Base-by-base conservation (phyloP, 1,140 invertebrate genomes). In the Anastrepha ludens region DNA sequence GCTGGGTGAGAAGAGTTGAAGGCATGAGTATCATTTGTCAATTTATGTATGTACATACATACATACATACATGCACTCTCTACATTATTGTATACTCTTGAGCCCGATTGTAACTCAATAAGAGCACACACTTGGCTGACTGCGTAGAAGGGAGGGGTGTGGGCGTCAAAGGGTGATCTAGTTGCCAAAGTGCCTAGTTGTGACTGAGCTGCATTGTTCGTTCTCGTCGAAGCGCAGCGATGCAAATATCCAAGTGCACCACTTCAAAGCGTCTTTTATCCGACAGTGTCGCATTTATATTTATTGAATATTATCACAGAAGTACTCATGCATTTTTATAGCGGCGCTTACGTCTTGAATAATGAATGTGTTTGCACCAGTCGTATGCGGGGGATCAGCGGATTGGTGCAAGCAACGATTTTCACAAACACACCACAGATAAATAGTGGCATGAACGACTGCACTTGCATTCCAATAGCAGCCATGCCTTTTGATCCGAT, bases 211-310 rank as follows among this genome's bases (percentile, higher is more conserved):
- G 7, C 20, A 50, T 81, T 81, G 74, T 81, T 58, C 50, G 3
- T 55, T 50, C 47, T 81, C 74, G 74, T 9, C n/a, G 39, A 44
- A 47, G 44, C 67, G 44, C 2, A 55, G 74, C 50, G 55, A 50
- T 29, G 74, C 47, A 81, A 13, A n/a, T 29, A 55, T 20, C 74
- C 47, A 81, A 81, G 74, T 81, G 74, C 50, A 58, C 74, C 74
- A 81, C 74, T 81, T 81, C 74, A 81, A 81, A 81, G 74, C 55
- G 74, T 50, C 17, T 81, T 81, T 81, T 55, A 81, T 81, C 74
- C 74, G 74, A 41, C 74, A 55, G 50, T 50, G 17, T 58, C 50
- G 9, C 50, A 29, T 58, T 55, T 13, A 29, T 55, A 81, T 81
- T 13, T 55, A 81, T 81, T 81, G 50, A 81, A 81, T 81, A 58